Evolutionary conservation across 2,888 invertebrate genomes (phyloP), one percentile per base, ranked within the genome.

Genomic region (Idaea dimidiata): DNA sequence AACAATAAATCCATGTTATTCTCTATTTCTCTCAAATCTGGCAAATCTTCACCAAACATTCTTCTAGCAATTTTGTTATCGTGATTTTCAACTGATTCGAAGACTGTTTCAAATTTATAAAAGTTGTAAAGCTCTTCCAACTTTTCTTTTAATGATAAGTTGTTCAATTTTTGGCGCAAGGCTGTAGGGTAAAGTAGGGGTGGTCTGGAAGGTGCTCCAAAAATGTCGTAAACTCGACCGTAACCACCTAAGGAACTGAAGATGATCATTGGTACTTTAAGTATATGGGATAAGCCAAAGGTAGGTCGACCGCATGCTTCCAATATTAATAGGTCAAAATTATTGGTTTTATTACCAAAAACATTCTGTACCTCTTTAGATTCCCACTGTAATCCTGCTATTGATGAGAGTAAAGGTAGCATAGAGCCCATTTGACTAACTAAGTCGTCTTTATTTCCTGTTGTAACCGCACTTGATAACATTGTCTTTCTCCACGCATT

Each of bases 1-100:
- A 91, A 82, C 6, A 77, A 8, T 75, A 83, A 70, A 24, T 78
- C 80, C 0, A 87, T 72, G 61, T 82, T 82, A 2, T 76, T 72
- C 17, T 60, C 57, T 17, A 80, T 62, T 17, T 79, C 74, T 1
- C 43, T 58, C 0, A 78, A 18, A 4, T 62, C 54, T n/a, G 76
- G 75, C 7, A 67, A 63, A 16, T 75, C 65, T 6, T 0, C 85
- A n/a, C 77, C 79, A 57, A 79, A 75, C 10, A 73, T 16, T 56
- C 63, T 68, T 61, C 68, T 73, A 5, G 77, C 17, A n/a, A 70
- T 53, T 54, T 62, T 57, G 62, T 77, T 63, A 59, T 67, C 63
- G 5, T 18, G 16, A 0, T 65, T 7, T 60, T 71, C 69, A 18
- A 54, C 54, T 8, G 18, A 17, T 7, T 18, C 17, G 1, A 59